These are phyloP conservation scores for Molossus alvarezi DNA, from an alignment of 2,797 vertebrate genomes.

Conservation along the genomic window DNA sequence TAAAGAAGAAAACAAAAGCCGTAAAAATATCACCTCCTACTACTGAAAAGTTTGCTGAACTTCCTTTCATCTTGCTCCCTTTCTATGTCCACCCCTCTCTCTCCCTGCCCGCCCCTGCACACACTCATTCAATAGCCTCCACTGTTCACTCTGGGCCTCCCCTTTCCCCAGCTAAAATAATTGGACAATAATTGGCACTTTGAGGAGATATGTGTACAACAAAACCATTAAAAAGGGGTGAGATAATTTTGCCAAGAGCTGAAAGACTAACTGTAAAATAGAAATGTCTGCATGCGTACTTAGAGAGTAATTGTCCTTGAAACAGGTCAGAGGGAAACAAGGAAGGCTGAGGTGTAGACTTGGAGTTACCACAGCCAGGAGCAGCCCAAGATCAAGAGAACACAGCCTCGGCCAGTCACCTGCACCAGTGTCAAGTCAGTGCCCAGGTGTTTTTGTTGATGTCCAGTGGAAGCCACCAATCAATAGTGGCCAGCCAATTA, in stretches of 20 bases:
- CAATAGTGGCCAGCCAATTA: not conserved
- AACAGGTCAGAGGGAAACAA: not conserved
- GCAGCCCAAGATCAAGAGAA: not conserved
- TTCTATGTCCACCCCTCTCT: not conserved
- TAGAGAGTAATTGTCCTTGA: constrained; percentile 14
- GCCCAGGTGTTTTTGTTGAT: not conserved
- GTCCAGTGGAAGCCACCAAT: not conserved
- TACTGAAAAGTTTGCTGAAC: not conserved
- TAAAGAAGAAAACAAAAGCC: constrained; percentile 2
- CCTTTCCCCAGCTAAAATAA: not conserved
- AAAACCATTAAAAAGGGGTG: not conserved
- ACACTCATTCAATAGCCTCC: not conserved
- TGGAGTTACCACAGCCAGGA: not conserved
- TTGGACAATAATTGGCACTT: not conserved
- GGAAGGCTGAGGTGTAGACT: not conserved
- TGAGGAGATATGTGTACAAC: not conserved
- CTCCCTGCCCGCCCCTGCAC: too few relatives aligned
- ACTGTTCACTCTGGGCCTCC: not conserved
- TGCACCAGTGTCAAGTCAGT: not conserved
- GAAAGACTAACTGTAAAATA: not conserved
- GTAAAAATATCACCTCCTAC: not conserved
- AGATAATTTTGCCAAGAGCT: not conserved
- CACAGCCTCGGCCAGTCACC: not conserved
- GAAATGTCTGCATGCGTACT: not conserved
- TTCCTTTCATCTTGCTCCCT: not conserved